These are phyloP conservation scores for Spodoptera exigua DNA, from an alignment of 2,888 invertebrate species.

Conservation along the genomic window DNA sequence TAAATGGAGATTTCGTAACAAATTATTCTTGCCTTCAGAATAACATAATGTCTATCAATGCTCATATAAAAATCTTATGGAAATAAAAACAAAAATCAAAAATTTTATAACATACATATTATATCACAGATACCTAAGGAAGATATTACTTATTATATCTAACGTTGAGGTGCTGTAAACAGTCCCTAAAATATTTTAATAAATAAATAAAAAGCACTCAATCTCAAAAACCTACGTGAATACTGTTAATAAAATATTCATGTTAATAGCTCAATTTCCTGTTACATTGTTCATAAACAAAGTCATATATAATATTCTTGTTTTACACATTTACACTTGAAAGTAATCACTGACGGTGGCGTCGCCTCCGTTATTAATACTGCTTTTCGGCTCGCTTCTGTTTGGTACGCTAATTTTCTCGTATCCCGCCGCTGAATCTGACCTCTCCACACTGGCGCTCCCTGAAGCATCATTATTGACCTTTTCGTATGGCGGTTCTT, in stretches of 20 bases:
- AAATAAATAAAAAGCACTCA: constrained; percentile 80
- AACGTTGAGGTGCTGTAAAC: constrained; percentile 79
- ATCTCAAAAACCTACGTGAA: constrained; percentile 73
- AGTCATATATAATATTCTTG: constrained; percentile 44
- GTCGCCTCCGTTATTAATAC: constrained; percentile 82
- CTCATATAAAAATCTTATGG: constrained; percentile 62
- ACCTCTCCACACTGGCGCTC: constrained; percentile 71
- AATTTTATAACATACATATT: constrained; percentile 76
- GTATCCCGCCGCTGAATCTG: constrained; percentile 82
- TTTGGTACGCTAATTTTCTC: constrained; percentile 80
- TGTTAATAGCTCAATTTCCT: constrained; percentile 63
- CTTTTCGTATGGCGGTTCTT: constrained; percentile 92
- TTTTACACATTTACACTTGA: constrained; percentile 75
- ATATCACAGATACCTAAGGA: constrained; percentile 88
- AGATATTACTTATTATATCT: constrained; percentile 79
- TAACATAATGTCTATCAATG: constrained; percentile 58
- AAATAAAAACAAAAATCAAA: constrained; percentile 74
- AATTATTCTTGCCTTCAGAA: constrained; percentile 59
- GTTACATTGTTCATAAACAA: constrained; percentile 48
- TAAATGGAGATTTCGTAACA: constrained; percentile 73
- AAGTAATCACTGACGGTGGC: constrained; percentile 84
- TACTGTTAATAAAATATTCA: constrained; percentile 67
- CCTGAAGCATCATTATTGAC: constrained; percentile 79
- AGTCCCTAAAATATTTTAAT: constrained; percentile 68
- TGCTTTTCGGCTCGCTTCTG: constrained; percentile 76